A percentile compares a stretch with the other conserved stretches of the same genome.
Conservation (phyloP, 2,888 invertebrate genomes). For the Erpobdella octoculata region DNA sequence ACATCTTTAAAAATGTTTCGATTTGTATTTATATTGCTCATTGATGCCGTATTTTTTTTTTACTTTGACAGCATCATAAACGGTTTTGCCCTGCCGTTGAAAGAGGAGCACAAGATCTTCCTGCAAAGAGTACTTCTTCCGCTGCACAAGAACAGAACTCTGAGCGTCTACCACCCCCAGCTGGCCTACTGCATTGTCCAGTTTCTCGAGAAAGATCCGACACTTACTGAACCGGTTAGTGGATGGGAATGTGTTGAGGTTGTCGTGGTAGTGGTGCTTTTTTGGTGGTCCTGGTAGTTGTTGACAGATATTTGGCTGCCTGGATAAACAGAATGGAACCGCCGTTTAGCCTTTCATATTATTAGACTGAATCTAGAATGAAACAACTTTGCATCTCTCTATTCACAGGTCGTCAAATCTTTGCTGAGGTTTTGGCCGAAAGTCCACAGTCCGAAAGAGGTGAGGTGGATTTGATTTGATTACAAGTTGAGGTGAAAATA, state of each 20-base stretch:
- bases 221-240: slow-evolving; percentile 80
- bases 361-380: no score
- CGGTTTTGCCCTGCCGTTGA: slow-evolving; percentile 95
- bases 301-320: no score
- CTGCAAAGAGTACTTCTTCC: slow-evolving; percentile 86
- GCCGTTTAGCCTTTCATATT: no score
- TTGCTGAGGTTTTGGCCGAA: slow-evolving; percentile 83
- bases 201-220: slow-evolving; percentile 97
- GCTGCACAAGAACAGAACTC: slow-evolving; percentile 62
- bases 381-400: not conserved
- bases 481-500: slow-evolving; percentile 3
- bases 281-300: no score
- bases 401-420: not conserved
- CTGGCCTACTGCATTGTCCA: slow-evolving; percentile 99
- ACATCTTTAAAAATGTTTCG: no score
- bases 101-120: slow-evolving; percentile 98
- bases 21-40: no score
- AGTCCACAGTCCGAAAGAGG: slow-evolving; percentile 97
- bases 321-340: no score
- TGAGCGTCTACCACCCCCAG: slow-evolving; percentile 96
- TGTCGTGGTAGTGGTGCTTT: not conserved
- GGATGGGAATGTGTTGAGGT: no score
- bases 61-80: slow-evolving; percentile 79
- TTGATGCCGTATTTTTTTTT: no score
- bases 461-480: slow-evolving; percentile 39